A percentile compares a stretch with the other conserved stretches of the same genome.
Evolutionary conservation across 2,888 invertebrate species (phyloP).

Genomic region (Leucoptera coffeella): DNA sequence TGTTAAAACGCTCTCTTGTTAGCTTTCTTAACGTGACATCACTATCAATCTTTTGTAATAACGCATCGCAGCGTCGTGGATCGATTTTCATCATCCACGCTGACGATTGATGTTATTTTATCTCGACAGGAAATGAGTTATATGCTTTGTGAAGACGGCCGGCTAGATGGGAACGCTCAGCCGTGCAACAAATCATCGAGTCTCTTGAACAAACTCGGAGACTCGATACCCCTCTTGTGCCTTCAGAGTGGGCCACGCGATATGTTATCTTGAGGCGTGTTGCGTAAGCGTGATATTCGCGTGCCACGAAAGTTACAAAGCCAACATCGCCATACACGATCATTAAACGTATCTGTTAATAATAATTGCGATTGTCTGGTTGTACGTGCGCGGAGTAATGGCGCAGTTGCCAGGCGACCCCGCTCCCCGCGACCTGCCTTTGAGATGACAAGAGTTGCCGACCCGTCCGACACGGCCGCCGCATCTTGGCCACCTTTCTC

Average conservation of each 20-base stretch:
- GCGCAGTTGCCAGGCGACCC: constrained; percentile 34
- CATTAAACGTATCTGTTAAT: constrained; percentile 46
- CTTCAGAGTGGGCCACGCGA: no score
- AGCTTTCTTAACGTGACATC: no score
- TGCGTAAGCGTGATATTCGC: no score
- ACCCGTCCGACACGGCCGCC: not conserved
- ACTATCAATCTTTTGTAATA: no score
- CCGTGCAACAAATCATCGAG: constrained; percentile 38
- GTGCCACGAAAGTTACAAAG: no score
- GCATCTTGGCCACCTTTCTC: no score
- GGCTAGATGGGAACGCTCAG: constrained; percentile 29
- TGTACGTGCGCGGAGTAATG: constrained; percentile 35
- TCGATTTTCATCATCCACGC: not conserved
- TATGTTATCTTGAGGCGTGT: no score
- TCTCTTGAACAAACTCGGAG: constrained; percentile 19
- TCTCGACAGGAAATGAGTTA: constrained; percentile 28
- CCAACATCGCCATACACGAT: constrained; percentile 36
- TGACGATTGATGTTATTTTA: constrained; percentile 18
- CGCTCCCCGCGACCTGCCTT: no score
- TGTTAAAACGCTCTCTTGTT: no score
- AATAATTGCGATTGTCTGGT: constrained; percentile 47
- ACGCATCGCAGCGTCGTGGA: no score
- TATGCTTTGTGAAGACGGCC: constrained; percentile 16
- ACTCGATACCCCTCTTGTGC: constrained; percentile 11
- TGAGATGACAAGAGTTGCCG: constrained; percentile 31